These are phyloP conservation scores for Drosophila elegans DNA, from an alignment of 1,140 invertebrate species.

Conservation along the genomic window DNA sequence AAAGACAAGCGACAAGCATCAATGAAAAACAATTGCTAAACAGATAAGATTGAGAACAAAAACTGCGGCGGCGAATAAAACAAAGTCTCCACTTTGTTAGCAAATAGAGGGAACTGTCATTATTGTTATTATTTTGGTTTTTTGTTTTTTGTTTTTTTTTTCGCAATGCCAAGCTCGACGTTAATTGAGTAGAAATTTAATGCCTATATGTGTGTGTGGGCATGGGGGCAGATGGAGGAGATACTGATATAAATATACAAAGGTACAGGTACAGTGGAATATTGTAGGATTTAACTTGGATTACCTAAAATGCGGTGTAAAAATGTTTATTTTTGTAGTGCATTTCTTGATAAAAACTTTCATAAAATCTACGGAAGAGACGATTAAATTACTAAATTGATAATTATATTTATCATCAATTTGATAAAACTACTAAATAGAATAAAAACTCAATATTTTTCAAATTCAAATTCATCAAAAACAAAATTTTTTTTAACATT, in stretches of 20 bases:
- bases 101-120: constrained; percentile 25
- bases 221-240: constrained; percentile 52
- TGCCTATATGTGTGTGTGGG: constrained; percentile 15
- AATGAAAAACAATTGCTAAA: constrained; percentile 22
- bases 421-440: no score
- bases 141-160: constrained; percentile 30
- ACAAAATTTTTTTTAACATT: no score
- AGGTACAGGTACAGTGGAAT: constrained; percentile 24
- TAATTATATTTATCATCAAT: no score
- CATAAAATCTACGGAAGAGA: no score
- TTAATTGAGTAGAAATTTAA: constrained; percentile 57
- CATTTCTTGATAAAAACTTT: no score
- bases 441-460: no score
- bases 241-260: constrained; percentile 24
- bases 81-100: constrained; percentile 42
- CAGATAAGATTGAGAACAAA: constrained; percentile 2
- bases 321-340: no score
- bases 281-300: no score
- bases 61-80: constrained; percentile 27
- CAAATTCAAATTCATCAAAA: no score
- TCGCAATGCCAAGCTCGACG: constrained; percentile 47
- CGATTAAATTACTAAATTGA: no score
- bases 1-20: constrained; percentile 38
- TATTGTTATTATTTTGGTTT: constrained; percentile 32
- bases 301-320: no score